phyloP scores from a whole-genome alignment of 2,888 invertebrate species.

The Muschampia plurimacula region DNA sequence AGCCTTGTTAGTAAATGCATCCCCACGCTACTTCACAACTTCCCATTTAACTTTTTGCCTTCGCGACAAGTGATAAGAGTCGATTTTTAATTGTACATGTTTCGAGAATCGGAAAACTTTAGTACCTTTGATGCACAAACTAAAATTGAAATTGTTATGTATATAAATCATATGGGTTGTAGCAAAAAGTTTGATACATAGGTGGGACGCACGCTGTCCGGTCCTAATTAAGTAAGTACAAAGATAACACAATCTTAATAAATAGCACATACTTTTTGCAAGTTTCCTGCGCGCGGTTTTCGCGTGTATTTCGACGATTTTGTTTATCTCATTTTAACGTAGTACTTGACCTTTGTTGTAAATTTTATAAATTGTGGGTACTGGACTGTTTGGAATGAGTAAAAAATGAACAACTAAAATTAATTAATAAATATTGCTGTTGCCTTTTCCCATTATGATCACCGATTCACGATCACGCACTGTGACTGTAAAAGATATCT shows the following conservation, averaged over 20 bases:
- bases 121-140: constrained; percentile 18
- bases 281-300: constrained; percentile 26
- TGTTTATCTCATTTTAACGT: constrained; percentile 27
- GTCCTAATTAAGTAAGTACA: constrained; percentile 15
- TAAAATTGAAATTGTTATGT: constrained; percentile 34
- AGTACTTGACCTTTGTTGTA: constrained; percentile 29
- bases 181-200: constrained; percentile 31
- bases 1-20: constrained; percentile 28
- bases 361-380: constrained; percentile 15
- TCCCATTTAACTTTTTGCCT: constrained; percentile 6
- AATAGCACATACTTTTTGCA: constrained; percentile 26
- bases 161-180: constrained; percentile 24
- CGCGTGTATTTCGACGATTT: constrained; percentile 32
- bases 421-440: constrained; percentile 17
- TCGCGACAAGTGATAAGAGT: neutral
- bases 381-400: neutral
- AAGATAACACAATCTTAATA: constrained; percentile 30
- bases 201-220: neutral
- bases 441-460: constrained; percentile 1
- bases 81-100: neutral
- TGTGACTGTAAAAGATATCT: constrained; percentile 12
- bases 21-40: neutral
- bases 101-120: constrained; percentile 12
- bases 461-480: neutral
- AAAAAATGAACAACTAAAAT: constrained; percentile 16